phyloP scores from a whole-genome alignment of 35 echinoderm and acorn worm genomes.

The Nesometra sesokonis region DNA sequence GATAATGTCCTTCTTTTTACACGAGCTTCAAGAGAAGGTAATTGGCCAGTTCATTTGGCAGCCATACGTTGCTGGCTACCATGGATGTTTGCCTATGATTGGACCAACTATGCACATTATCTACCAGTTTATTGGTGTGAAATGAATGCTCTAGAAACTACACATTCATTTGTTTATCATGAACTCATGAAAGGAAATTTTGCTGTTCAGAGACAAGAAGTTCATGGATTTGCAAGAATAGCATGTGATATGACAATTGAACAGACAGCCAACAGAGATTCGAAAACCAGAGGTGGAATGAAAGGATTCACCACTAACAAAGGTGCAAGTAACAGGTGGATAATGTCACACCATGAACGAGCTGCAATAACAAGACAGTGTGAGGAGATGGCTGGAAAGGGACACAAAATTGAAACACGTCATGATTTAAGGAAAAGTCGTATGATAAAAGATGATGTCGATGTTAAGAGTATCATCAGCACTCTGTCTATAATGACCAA shows the following conservation, averaged over 20 bases:
- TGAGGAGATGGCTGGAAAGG: conserved; percentile 61
- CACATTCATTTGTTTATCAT: conserved; percentile 2
- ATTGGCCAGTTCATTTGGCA: not conserved
- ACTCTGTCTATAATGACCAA: conserved; percentile 11
- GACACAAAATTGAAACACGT: too few relatives aligned
- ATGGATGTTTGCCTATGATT: conserved; percentile 20
- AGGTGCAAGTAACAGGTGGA: conserved; percentile 39
- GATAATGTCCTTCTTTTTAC: conserved; percentile 15
- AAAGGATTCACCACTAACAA: conserved; percentile 44
- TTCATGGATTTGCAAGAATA: conserved; percentile 22
- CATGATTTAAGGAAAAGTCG: too few relatives aligned
- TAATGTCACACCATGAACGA: conserved; percentile 38
- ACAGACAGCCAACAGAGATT: conserved; percentile 50
- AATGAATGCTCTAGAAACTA: not conserved
- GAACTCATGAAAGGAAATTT: conserved; percentile 15
- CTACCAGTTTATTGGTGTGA: not conserved
- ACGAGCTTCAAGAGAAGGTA: not conserved
- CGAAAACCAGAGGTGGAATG: conserved; percentile 47
- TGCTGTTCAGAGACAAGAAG: conserved; percentile 37
- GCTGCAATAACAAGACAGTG: conserved; percentile 41
- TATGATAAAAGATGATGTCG: too few relatives aligned
- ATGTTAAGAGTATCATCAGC: too few relatives aligned
- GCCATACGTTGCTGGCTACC: not conserved
- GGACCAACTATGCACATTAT: not conserved
- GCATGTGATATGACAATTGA: conserved; percentile 44